A percentile compares a stretch with the other conserved stretches of the same genome.
Evolutionary conservation across 2,113 vertebrate genomes (phyloP).

Genomic region (Anarhynchus alexandrinus): DNA sequence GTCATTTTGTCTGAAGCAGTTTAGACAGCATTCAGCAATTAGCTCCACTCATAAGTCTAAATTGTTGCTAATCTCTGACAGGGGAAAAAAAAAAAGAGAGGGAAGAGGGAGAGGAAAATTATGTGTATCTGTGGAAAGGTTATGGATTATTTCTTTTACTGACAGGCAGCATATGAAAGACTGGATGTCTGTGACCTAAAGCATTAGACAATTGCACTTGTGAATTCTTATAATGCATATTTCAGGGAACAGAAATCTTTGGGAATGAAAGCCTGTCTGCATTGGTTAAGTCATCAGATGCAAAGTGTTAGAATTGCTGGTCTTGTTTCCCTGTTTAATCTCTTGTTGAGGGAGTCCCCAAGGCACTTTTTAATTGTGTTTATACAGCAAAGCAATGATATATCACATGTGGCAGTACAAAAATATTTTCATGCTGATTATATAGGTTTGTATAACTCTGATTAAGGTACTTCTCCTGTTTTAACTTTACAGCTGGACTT

Average conservation of each 20-base stretch:
- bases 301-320: constrained; percentile 56
- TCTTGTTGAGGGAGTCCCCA: constrained; percentile 63
- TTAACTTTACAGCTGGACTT: constrained; percentile 40
- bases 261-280: constrained; percentile 53
- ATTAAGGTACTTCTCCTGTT: constrained; percentile 57
- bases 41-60: not conserved
- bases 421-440: constrained; percentile 72
- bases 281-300: constrained; percentile 63
- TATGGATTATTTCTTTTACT: not conserved
- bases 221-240: constrained; percentile 47
- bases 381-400: constrained; percentile 67
- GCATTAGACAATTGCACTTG: not conserved
- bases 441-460: constrained; percentile 45
- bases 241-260: constrained; percentile 30
- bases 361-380: constrained; percentile 66
- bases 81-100: not conserved
- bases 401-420: constrained; percentile 67
- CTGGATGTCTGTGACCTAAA: not conserved
- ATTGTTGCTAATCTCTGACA: not conserved
- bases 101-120: not conserved
- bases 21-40: not conserved
- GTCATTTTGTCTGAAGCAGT: not conserved
- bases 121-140: not conserved
- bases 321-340: constrained; percentile 67
- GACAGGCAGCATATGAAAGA: not conserved